Percentiles rank a stretch among this genome's conserved stretches.
phyloP scores from a whole-genome alignment of 2,113 vertebrate species.

The Oxyura jamaicensis region DNA sequence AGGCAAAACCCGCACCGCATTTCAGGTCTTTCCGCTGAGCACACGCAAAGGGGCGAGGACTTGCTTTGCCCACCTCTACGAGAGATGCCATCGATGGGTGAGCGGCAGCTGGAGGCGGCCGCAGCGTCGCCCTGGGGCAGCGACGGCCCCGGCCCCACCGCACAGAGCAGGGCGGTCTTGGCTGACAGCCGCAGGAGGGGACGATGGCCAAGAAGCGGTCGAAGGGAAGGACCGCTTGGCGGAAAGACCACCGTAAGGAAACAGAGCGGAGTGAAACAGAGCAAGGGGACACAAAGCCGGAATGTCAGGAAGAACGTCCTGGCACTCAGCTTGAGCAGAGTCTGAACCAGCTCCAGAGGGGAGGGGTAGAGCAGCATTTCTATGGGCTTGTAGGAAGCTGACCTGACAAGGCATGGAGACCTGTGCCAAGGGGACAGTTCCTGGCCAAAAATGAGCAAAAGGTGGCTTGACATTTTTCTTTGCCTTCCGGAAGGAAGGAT shows the following conservation, averaged over 20 bases:
- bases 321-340: background rate
- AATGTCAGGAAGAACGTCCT: background rate
- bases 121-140: background rate
- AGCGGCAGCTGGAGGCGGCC: background rate
- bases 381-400: background rate
- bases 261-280: background rate
- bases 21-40: background rate
- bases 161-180: rapidly evolving
- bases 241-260: background rate
- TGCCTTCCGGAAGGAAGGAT: background rate
- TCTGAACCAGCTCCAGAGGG: background rate
- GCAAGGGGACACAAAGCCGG: background rate
- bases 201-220: background rate
- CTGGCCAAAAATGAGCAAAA: background rate
- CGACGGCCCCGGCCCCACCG: background rate
- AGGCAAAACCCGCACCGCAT: no score
- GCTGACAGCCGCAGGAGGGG: background rate
- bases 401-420: background rate
- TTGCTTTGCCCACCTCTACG: background rate
- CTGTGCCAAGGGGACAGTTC: background rate
- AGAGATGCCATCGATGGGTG: background rate
- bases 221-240: background rate
- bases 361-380: background rate
- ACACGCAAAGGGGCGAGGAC: background rate
- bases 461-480: background rate